phyloP scores from a whole-genome alignment of 2,113 vertebrate species.

The Polypterus senegalus region DNA sequence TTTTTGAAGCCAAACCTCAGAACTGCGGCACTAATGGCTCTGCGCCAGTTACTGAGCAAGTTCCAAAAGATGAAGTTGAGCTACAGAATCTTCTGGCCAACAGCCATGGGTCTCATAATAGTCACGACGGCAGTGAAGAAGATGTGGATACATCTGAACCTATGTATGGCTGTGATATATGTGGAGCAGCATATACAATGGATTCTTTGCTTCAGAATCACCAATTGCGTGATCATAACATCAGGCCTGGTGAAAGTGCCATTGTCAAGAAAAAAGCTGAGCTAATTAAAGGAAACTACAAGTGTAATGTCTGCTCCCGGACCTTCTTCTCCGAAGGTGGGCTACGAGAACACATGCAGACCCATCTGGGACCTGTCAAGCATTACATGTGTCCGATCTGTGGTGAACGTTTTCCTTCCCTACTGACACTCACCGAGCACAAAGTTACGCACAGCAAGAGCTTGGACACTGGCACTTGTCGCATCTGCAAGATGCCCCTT shows the following conservation, averaged over 20 bases:
- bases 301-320: constrained; percentile 93
- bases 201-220: constrained; percentile 93
- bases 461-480: constrained; percentile 91
- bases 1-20: constrained; percentile 81
- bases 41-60: constrained; percentile 49
- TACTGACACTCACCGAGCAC: constrained; percentile 94
- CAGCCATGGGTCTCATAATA: constrained; percentile 86
- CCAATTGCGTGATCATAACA: constrained; percentile 93
- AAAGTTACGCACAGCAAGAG: constrained; percentile 98
- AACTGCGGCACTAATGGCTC: constrained; percentile 83
- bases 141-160: constrained; percentile 84
- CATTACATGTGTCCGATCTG: constrained; percentile 99
- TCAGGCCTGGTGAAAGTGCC: constrained; percentile 87
- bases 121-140: constrained; percentile 83
- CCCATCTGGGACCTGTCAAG: constrained; percentile 93
- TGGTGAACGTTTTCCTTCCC: constrained; percentile 89
- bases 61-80: constrained; percentile 82
- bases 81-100: constrained; percentile 77
- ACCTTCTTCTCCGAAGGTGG: constrained; percentile 97
- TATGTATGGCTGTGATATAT: constrained; percentile 94
- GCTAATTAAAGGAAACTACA: constrained; percentile 95
- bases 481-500: constrained; percentile 96
- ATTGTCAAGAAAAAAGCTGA: constrained; percentile 91
- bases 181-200: constrained; percentile 96
- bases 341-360: constrained; percentile 93